These are phyloP conservation scores for Porites lutea DNA, from an alignment of 64 coral and sea anemone genomes.

Conservation along the genomic window DNA sequence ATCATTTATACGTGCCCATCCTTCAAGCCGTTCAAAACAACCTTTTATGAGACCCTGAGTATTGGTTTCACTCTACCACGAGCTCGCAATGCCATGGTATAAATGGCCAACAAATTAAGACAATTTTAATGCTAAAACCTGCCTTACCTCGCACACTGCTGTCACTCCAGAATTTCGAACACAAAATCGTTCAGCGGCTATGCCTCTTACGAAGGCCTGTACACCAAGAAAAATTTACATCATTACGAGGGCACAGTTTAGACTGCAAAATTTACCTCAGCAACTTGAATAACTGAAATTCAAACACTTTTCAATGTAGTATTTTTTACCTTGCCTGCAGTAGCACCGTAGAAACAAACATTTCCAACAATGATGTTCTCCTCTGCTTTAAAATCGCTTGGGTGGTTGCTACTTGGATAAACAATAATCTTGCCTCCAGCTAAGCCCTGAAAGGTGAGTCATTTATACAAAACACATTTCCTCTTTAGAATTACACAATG, in stretches of 20 bases:
- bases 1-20: no score
- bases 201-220: conserved; percentile 88
- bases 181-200: conserved; percentile 94
- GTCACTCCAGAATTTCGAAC: conserved; percentile 87
- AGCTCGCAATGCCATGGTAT: not conserved
- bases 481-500: no score
- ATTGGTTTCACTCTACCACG: no score
- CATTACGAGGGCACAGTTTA: no score
- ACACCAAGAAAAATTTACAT: not conserved
- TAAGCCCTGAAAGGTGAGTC: conserved; percentile 67
- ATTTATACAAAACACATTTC: not conserved
- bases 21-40: no score
- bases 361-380: conserved; percentile 95
- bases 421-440: conserved; percentile 86
- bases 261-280: not conserved
- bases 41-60: no score
- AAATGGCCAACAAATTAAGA: not conserved
- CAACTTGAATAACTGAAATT: not conserved
- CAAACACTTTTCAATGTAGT: not conserved
- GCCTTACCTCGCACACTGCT: conserved; percentile 85
- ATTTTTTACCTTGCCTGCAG: conserved; percentile 88
- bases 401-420: conserved; percentile 89
- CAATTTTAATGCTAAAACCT: not conserved
- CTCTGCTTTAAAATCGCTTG: conserved; percentile 75
- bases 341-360: conserved; percentile 91